These are phyloP conservation scores for Leptothorax acervorum DNA, from an alignment of 2,888 invertebrate species.

Conservation along the genomic window DNA sequence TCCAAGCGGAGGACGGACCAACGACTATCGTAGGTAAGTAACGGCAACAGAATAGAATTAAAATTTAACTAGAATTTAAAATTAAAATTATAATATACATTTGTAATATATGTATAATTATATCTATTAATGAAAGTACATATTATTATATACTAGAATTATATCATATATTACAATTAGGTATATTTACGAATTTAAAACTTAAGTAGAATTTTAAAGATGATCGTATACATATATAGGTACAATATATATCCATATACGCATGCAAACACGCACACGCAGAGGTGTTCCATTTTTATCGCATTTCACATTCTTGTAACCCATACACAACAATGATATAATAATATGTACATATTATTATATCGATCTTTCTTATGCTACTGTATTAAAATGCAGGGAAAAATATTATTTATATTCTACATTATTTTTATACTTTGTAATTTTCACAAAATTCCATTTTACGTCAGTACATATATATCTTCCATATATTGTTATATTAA, in stretches of 20 bases:
- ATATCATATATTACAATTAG: no score
- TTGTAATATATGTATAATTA: background rate
- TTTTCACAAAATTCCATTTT: background rate
- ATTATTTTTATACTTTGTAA: background rate
- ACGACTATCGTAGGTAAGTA: slow-evolving; percentile 77
- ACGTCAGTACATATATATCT: no score
- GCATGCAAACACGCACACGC: background rate
- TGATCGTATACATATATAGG: no score
- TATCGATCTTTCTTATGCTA: background rate
- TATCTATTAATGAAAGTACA: background rate
- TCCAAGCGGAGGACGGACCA: slow-evolving; percentile 86
- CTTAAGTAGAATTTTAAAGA: background rate
- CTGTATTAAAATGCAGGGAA: background rate
- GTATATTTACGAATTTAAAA: background rate
- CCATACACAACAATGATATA: background rate
- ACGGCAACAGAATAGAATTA: background rate
- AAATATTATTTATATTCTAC: background rate
- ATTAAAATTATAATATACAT: background rate
- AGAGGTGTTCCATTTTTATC: background rate
- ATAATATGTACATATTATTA: background rate
- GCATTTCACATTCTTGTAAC: background rate
- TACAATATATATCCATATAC: background rate
- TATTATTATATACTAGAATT: background rate
- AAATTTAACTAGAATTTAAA: background rate
- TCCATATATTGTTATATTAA: background rate